Evolutionary conservation across 2,888 invertebrate genomes (phyloP), one percentile per base, ranked within the genome.

Genomic region (Nineta flava): DNA sequence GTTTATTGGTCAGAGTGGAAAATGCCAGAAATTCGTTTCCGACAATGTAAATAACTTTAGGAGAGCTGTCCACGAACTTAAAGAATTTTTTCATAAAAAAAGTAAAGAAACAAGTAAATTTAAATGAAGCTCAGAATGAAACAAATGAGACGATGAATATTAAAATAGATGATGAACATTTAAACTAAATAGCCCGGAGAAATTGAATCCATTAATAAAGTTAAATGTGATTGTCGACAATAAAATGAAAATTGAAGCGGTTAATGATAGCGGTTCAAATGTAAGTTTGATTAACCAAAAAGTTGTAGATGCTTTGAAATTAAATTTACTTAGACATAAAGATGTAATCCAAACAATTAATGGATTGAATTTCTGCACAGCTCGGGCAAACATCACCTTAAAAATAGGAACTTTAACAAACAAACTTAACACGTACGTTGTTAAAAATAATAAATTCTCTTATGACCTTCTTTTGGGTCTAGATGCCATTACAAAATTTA

Each of bases 381-480:
- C 45, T 46, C 47, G 45, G 48, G 48, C 51, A 48, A 47, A 43
- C 41, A 44, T 51, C 6, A 43, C 4, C 13, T 13, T 48, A 41
- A 46, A 49, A 42, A 51, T 46, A 38, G 46, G 41, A 1, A 49
- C 42, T 9, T 13, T 49, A 32, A 42, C 42, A 46, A 35, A 49
- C 21, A 13, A 6, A 31, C 3, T 46, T 34, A 46, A 46, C n/a
- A 43, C 41, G 15, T 49, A 51, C 32, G 43, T 50, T 9, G 15
- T 50, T 17, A 48, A 42, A 47, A 53, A 56, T 48, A 38, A 56
- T 52, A 53, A 56, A 44, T 56, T 56, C 38, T 34, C 57, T 32
- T 55, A 57, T 52, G 55, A 58, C 47, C 53, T 59, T 34, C 7
- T 59, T 9, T 50, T 58, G 5, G 57, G 57, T 43, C 49, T 59